A percentile compares a stretch with the other conserved stretches of the same genome.
phyloP scores from a whole-genome alignment of 2,113 vertebrate genomes.

The Heterotilapia buettikoferi region DNA sequence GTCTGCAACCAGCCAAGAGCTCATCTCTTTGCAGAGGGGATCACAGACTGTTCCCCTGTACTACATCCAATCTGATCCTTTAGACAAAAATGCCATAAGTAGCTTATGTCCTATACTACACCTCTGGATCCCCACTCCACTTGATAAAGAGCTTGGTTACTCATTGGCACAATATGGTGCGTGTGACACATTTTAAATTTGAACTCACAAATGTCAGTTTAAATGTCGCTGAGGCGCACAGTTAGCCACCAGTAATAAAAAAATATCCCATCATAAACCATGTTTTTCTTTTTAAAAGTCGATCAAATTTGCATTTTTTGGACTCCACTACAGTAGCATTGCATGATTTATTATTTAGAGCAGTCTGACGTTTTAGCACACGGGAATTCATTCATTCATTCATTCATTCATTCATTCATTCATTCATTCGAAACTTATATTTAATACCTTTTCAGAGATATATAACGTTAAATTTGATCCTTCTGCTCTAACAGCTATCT shows the following conservation, averaged over 20 bases:
- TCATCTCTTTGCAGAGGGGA: constrained; percentile 20
- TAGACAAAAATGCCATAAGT: constrained; percentile 15
- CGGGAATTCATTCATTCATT: neutral
- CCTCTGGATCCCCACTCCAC: neutral
- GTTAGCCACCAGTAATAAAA: neutral
- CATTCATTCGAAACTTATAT: neutral
- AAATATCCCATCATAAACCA: neutral
- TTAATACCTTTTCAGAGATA: neutral
- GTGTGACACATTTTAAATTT: neutral
- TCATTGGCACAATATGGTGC: neutral
- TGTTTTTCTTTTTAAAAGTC: neutral
- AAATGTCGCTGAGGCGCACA: neutral
- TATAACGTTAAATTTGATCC: neutral
- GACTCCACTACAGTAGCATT: neutral
- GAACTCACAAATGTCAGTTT: neutral
- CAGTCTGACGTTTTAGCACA: neutral
- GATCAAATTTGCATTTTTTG: neutral
- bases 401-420: no score
- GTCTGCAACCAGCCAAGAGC: neutral
- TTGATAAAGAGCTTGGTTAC: constrained; percentile 12
- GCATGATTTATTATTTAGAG: neutral
- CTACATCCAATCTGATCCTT: constrained; percentile 14
- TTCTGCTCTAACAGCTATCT: neutral
- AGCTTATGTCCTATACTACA: constrained; percentile 26
- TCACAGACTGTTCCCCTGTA: neutral